Evolutionary conservation across 2,888 invertebrate genomes (phyloP).

Genomic region (Brachyptera putata): DNA sequence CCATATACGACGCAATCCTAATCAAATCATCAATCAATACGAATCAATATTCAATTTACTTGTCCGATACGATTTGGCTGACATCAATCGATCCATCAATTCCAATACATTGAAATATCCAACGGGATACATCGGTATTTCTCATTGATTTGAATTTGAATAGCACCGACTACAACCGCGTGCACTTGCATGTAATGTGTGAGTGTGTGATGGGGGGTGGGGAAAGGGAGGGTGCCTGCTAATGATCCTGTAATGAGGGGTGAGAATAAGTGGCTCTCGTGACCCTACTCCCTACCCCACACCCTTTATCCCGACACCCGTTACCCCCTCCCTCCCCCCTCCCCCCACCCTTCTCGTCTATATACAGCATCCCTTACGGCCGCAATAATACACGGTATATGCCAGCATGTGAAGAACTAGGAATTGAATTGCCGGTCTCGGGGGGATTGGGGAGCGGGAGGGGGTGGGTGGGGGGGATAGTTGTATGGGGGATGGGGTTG

Average conservation of each 20-base stretch:
- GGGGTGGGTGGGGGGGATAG: constrained; percentile 4
- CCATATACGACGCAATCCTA: too few species aligned
- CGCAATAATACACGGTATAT: constrained; percentile 7
- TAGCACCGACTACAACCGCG: too few species aligned
- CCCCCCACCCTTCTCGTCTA: background rate
- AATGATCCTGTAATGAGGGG: constrained; percentile 21
- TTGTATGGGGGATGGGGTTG: background rate
- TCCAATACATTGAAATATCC: too few species aligned
- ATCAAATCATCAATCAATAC: too few species aligned
- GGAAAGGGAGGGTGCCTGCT: too few species aligned
- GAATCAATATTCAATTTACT: too few species aligned
- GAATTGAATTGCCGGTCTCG: constrained; percentile 19
- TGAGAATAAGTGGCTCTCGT: constrained; percentile 19
- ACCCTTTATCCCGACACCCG: constrained; percentile 18
- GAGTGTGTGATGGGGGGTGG: background rate
- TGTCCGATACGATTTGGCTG: too few species aligned
- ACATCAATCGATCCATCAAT: too few species aligned
- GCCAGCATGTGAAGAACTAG: background rate
- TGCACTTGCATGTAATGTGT: background rate
- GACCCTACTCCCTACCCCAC: too few species aligned
- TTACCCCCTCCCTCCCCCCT: constrained; percentile 15
- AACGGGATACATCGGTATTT: too few species aligned
- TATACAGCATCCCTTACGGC: constrained; percentile 4
- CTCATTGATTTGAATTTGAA: too few species aligned
- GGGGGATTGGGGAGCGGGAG: too few species aligned